Base-by-base conservation (phyloP, 92 coral and sea anemone species). In the Bergia sp. region DNA sequence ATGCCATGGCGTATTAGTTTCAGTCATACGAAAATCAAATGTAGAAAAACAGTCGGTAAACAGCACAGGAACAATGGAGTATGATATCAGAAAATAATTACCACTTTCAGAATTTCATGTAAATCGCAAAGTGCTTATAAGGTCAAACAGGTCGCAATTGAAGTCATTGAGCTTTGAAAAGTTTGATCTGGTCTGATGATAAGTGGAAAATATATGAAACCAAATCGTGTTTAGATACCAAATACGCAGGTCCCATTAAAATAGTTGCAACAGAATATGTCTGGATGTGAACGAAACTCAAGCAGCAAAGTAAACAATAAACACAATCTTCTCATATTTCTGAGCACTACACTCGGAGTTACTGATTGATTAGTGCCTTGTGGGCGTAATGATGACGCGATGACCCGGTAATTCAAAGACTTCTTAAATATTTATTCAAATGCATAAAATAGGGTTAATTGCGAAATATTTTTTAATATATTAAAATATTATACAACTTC, bases 81-180 rank as follows among this genome's bases (percentile, higher is more conserved):
- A 41, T 44, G 16, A 18, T 10, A 79, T 50, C 82, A 20, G 75
- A 65, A 69, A 83, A 64, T 39, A 82, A 66, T 66, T 41, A 4
- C 78, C 21, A 23, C 77, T 23, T 45, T n/a, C 79, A 36, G 61
- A n/a, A 69, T 18, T 47, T 80, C 82, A 37, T 79, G 67, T 47
- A 78, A 29, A 79, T 49, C 40, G 85, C 29, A 38, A 79, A 53
- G 43, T 79, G 18, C 72, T 80, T 13, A 80, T 55, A 80, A 80
- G 85, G 85, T 80, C 72, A 80, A 80, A 38, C 64, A 15, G 71
- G 64, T 79, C 43, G 21, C 58, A 53, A 53, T 11, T 53, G 29
- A 29, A 29, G 29, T 29, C 29, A 29, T 29, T 29, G 58, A 72
- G 16, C 3, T 36, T 40, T 9, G 76, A 72, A 40, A 36, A 40